phyloP scores from a whole-genome alignment of 1,140 invertebrate genomes.

The Pollicipes pollicipes region DNA sequence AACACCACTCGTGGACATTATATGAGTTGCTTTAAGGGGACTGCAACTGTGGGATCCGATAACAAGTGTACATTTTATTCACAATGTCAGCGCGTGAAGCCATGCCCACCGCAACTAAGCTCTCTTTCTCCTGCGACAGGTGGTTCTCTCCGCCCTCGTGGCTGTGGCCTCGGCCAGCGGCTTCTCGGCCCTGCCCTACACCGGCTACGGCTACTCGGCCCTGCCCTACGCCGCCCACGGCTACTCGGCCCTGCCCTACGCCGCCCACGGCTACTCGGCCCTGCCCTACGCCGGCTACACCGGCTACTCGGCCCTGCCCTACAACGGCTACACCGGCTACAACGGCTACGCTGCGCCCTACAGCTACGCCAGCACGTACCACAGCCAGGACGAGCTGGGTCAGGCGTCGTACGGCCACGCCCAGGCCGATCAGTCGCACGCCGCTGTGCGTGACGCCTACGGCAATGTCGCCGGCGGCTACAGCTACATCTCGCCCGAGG shows the following conservation, averaged over 20 bases:
- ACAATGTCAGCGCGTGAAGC: too few relatives aligned
- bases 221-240: constrained; percentile 6
- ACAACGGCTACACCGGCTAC: constrained; percentile 7
- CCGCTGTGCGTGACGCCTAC: constrained; percentile 13
- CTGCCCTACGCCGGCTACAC: constrained; percentile 11
- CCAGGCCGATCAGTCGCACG: constrained; percentile 11
- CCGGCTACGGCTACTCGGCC: neutral
- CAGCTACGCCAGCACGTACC: constrained; percentile 25
- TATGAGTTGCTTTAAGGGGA: too few relatives aligned
- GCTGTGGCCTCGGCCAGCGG: constrained; percentile 18
- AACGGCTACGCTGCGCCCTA: constrained; percentile 5
- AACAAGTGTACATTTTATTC: too few relatives aligned
- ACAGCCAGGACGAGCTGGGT: constrained; percentile 37
- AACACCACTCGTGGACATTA: too few relatives aligned
- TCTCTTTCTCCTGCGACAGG: constrained; percentile 19
- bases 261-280: too few relatives aligned
- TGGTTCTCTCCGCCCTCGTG: constrained; percentile 22
- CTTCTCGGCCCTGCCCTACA: constrained; percentile 9
- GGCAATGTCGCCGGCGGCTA: constrained; percentile 5
- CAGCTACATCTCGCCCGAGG: too few relatives aligned
- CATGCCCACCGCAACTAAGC: too few relatives aligned
- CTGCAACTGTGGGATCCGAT: too few relatives aligned
- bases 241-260: too few relatives aligned
- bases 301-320: constrained; percentile 3
- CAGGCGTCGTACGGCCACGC: constrained; percentile 18